phyloP scores from a whole-genome alignment of 2,888 invertebrate genomes.

The Eulithis testata region DNA sequence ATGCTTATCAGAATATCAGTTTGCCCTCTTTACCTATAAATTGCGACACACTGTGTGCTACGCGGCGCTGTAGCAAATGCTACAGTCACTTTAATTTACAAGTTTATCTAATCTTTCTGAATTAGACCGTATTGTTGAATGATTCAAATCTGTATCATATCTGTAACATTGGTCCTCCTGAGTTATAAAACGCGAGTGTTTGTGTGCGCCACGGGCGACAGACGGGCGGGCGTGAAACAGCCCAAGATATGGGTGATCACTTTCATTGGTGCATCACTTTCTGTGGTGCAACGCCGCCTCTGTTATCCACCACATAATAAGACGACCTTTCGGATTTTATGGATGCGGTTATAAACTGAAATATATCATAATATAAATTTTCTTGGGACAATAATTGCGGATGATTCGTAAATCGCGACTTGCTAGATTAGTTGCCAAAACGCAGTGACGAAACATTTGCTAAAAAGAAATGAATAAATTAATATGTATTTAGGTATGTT shows the following conservation, averaged over 20 bases:
- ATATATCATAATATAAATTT: conserved; percentile 3
- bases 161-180: conserved; percentile 30
- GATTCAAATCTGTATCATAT: conserved; percentile 22
- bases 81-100: not conserved
- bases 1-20: not conserved
- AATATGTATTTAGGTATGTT: not conserved
- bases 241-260: conserved; percentile 53
- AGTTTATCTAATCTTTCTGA: not conserved
- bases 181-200: conserved; percentile 45
- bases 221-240: conserved; percentile 39
- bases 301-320: conserved; percentile 22
- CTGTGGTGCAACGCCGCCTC: conserved; percentile 49
- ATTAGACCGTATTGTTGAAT: conserved; percentile 8
- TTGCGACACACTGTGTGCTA: conserved; percentile 6
- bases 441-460: conserved; percentile 18
- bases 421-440: conserved; percentile 20
- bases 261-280: conserved; percentile 61
- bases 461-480: conserved; percentile 14
- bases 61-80: conserved; percentile 6
- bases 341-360: conserved; percentile 8
- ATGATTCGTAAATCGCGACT: conserved; percentile 27
- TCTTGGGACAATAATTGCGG: not conserved
- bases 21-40: conserved; percentile 2
- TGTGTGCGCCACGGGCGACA: conserved; percentile 47
- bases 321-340: conserved; percentile 12